Conservation (phyloP, 2,888 invertebrate species). For the Sepiola atlantica region DNA sequence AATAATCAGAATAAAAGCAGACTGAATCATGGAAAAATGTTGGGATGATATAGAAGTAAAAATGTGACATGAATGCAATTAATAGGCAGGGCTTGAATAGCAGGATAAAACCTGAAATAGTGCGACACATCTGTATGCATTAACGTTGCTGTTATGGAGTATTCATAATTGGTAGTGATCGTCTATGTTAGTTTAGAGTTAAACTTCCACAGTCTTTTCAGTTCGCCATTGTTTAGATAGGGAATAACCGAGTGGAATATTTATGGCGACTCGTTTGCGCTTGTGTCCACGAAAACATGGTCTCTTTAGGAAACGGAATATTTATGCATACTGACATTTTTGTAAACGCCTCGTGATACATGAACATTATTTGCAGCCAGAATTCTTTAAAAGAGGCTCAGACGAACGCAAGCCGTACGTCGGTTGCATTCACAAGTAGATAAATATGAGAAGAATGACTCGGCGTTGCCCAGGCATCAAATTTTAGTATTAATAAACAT, state of each 20-base stretch:
- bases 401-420: not conserved
- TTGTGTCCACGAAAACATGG: not conserved
- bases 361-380: not conserved
- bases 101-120: not conserved
- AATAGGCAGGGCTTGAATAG: not conserved
- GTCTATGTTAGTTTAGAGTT: not conserved
- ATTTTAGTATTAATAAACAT: too few species aligned
- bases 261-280: not conserved
- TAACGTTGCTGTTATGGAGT: not conserved
- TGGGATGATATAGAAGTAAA: not conserved
- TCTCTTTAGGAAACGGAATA: not conserved
- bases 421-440: not conserved
- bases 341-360: not conserved
- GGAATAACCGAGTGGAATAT: not conserved
- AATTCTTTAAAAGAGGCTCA: not conserved
- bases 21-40: slow-evolving; percentile 24
- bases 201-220: not conserved
- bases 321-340: not conserved
- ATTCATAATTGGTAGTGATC: not conserved
- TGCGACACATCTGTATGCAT: not conserved
- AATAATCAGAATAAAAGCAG: not conserved
- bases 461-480: too few species aligned
- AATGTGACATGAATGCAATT: not conserved
- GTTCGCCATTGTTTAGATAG: not conserved
- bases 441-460: too few species aligned